Evolutionary conservation across 2,888 invertebrate genomes (phyloP).

Genomic region (Thelaira solivaga): DNA sequence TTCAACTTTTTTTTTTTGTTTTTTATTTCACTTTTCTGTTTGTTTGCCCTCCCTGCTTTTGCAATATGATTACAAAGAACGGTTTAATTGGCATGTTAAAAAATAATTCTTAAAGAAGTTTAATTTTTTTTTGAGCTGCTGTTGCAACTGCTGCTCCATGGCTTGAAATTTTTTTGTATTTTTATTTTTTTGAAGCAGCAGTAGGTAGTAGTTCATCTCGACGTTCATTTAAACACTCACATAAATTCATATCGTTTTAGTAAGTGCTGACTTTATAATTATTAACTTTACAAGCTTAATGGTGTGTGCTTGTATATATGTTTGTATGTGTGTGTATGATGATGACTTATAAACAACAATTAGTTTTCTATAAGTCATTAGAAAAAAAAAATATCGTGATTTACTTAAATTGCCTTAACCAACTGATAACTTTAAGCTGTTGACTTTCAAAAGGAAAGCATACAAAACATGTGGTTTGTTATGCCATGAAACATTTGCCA

Average conservation of each 20-base stretch:
- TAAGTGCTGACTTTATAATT: conserved; percentile 62
- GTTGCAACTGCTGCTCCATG: conserved; percentile 1
- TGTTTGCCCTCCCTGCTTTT: conserved; percentile 16
- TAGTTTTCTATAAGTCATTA: conserved; percentile 56
- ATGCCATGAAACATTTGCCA: too few relatives aligned
- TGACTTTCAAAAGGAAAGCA: not conserved
- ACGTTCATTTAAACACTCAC: not conserved
- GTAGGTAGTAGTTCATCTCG: conserved; percentile 33
- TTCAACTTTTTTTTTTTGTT: not conserved
- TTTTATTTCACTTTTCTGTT: conserved; percentile 21
- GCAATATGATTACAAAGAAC: conserved; percentile 54
- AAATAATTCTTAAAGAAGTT: conserved; percentile 50
- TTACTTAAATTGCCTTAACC: conserved; percentile 52
- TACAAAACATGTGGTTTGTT: too few relatives aligned
- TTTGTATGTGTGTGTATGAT: too few relatives aligned
- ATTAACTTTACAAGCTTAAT: conserved; percentile 31
- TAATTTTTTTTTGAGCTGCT: conserved; percentile 23
- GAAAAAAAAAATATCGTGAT: conserved; percentile 60
- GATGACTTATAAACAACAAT: conserved; percentile 48
- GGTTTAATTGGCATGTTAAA: conserved; percentile 63
- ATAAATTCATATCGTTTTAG: conserved; percentile 44
- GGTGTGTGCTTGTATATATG: too few relatives aligned
- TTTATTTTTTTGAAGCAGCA: not conserved
- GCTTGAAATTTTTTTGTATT: not conserved
- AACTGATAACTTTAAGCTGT: not conserved